Conservation (phyloP, 2,888 invertebrate species). For the Philaethria dido region DNA sequence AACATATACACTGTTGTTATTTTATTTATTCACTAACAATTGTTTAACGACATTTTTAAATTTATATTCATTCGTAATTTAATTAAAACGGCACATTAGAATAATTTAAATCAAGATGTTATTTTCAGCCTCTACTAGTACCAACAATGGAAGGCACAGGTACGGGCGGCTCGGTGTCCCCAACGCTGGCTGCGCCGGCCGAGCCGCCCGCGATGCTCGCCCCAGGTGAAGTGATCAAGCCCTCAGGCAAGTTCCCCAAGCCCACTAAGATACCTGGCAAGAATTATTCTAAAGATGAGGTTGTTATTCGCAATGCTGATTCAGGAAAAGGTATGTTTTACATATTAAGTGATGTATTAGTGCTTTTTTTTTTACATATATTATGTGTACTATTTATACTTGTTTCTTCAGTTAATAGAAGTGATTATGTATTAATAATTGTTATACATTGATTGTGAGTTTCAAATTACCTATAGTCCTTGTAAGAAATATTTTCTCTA, state of each 20-base stretch:
- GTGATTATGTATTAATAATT: conserved; percentile 2
- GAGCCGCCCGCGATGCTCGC: conserved; percentile 85
- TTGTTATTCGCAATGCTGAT: conserved; percentile 96
- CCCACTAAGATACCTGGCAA: conserved; percentile 96
- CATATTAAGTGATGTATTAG: conserved; percentile 3
- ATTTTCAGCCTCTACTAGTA: conserved; percentile 70
- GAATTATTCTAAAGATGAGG: conserved; percentile 97
- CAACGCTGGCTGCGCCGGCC: conserved; percentile 83
- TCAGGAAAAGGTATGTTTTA: conserved; percentile 94
- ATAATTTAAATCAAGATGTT: too few relatives aligned
- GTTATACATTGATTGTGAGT: background rate
- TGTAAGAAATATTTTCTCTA: background rate
- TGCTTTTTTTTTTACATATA: background rate
- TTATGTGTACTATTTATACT: conserved; percentile 1
- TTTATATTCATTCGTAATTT: too few relatives aligned
- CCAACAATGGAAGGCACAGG: conserved; percentile 81
- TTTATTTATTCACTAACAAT: too few relatives aligned
- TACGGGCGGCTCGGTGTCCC: conserved; percentile 76
- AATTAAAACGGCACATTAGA: too few relatives aligned
- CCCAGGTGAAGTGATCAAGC: conserved; percentile 93
- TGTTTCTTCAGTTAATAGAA: conserved; percentile 8
- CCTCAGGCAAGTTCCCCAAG: conserved; percentile 94
- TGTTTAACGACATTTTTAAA: too few relatives aligned
- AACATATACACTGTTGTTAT: too few relatives aligned
- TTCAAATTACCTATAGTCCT: conserved; percentile 1